A percentile compares a stretch with the other conserved stretches of the same genome.
These are phyloP conservation scores for Mizuhopecten yessoensis DNA, from an alignment of 1,140 invertebrate species.

Conservation along the genomic window DNA sequence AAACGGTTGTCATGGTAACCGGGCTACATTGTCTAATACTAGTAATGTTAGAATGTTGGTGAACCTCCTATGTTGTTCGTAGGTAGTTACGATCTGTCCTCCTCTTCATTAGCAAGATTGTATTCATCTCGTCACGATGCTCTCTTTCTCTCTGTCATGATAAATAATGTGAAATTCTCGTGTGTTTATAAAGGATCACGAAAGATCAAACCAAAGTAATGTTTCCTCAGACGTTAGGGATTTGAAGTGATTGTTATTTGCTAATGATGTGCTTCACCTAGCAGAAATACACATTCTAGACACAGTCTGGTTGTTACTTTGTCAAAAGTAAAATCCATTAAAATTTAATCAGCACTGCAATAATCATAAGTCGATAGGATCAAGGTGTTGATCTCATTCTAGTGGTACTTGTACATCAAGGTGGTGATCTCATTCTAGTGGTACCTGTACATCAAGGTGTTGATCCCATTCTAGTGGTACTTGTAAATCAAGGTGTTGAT, in stretches of 20 bases:
- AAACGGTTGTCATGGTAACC: background rate
- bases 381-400: too few relatives aligned
- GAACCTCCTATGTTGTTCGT: background rate
- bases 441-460: too few relatives aligned
- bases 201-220: background rate
- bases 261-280: background rate
- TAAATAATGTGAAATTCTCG: background rate
- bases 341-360: too few relatives aligned
- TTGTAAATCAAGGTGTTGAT: too few relatives aligned
- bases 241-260: background rate
- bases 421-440: too few relatives aligned
- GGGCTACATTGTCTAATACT: background rate
- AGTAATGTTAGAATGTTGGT: background rate
- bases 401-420: too few relatives aligned
- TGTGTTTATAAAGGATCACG: background rate
- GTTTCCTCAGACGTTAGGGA: background rate
- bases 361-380: too few relatives aligned
- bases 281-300: too few relatives aligned
- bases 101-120: background rate
- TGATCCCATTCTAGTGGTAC: too few relatives aligned
- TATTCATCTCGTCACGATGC: background rate
- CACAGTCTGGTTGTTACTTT: too few relatives aligned
- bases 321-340: too few relatives aligned
- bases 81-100: background rate
- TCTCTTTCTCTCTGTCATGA: background rate